phyloP scores from a whole-genome alignment of 2,888 invertebrate genomes.

The Galerucella calmariensis region DNA sequence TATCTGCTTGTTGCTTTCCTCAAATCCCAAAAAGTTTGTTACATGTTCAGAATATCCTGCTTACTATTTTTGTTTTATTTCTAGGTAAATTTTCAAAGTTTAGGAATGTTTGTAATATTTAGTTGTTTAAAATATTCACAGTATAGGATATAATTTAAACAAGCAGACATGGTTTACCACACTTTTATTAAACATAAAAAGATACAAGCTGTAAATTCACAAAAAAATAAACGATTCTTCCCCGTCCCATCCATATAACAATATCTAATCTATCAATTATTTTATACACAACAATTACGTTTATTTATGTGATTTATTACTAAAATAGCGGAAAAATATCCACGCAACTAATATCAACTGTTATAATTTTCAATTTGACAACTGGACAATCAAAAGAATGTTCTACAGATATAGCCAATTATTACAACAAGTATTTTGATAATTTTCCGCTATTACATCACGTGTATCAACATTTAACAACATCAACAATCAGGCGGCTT shows the following conservation, averaged over 20 bases:
- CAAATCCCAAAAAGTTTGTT: no score
- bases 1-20: no score
- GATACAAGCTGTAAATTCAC: constrained; percentile 47
- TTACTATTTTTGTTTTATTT: no score
- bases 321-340: constrained; percentile 12
- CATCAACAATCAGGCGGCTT: constrained; percentile 38
- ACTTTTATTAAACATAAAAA: constrained; percentile 46
- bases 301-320: constrained; percentile 22
- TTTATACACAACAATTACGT: constrained; percentile 36
- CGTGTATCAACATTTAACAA: constrained; percentile 43
- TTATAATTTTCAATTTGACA: no score
- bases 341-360: not conserved
- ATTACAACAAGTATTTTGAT: not conserved
- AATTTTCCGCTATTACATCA: constrained; percentile 11
- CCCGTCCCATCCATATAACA: constrained; percentile 30
- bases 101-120: no score
- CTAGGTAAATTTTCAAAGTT: not conserved
- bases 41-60: no score
- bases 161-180: constrained; percentile 17
- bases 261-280: constrained; percentile 38
- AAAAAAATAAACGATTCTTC: constrained; percentile 42
- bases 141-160: constrained; percentile 20
- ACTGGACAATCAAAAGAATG: no score
- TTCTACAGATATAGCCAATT: not conserved
- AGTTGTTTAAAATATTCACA: not conserved